Conservation (phyloP, 2,797 vertebrate genomes). For the Myotis daubentonii region DNA sequence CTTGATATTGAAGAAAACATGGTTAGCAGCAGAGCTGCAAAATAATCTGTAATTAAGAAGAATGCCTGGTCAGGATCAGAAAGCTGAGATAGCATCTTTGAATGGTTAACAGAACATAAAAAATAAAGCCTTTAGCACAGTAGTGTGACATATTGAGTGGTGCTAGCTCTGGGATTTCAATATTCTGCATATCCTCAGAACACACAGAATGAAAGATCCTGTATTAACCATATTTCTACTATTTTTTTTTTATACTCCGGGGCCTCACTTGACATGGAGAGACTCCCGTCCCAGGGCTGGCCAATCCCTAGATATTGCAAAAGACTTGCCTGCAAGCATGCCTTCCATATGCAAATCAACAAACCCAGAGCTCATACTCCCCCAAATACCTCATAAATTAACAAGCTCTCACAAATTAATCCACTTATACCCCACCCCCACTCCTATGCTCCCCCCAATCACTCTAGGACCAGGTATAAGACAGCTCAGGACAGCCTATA, state of each 20-base stretch:
- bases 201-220: neutral
- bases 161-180: neutral
- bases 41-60: constrained; percentile 51
- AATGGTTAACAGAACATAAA: constrained; percentile 2
- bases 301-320: neutral
- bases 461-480: neutral
- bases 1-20: constrained; percentile 54
- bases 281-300: neutral
- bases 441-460: neutral
- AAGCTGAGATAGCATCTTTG: neutral
- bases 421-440: no score
- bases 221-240: neutral
- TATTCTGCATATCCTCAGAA: neutral
- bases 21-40: constrained; percentile 47
- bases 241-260: neutral
- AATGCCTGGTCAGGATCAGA: neutral
- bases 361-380: neutral
- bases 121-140: neutral
- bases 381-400: neutral
- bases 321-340: neutral
- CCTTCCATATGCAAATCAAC: neutral
- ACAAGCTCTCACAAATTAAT: neutral
- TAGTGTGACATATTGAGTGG: neutral
- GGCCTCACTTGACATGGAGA: neutral
- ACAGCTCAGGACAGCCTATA: neutral